phyloP scores from a whole-genome alignment of 2,113 vertebrate species.

The Pterocles orientalis region DNA sequence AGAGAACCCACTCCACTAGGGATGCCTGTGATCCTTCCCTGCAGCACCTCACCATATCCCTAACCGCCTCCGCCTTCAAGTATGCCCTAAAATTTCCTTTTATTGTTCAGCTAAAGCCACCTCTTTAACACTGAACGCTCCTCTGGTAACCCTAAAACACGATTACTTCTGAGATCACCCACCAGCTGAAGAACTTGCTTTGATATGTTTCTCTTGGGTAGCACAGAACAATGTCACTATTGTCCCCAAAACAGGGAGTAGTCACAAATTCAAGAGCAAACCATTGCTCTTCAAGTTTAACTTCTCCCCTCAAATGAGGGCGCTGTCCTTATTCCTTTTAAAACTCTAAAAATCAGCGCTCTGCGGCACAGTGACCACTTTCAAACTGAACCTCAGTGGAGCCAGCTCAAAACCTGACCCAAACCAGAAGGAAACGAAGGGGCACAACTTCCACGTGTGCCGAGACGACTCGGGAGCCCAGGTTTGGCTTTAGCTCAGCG shows the following conservation, averaged over 20 bases:
- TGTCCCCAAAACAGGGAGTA: not conserved
- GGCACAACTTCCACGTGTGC: not conserved
- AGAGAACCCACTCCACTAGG: not conserved
- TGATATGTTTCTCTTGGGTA: not conserved
- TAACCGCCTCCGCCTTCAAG: not conserved
- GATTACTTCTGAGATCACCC: not conserved
- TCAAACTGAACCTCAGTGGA: fast-evolving
- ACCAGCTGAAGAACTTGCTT: not conserved
- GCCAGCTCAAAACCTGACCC: not conserved
- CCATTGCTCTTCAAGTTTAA: not conserved
- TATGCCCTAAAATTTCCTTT: not conserved
- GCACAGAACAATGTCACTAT: not conserved
- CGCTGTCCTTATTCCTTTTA: not conserved
- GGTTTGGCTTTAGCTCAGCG: not conserved
- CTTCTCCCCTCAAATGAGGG: not conserved
- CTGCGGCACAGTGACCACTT: not conserved
- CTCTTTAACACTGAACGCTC: not conserved
- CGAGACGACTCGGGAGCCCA: not conserved
- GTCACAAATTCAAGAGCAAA: not conserved
- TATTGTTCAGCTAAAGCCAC: not conserved
- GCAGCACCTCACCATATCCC: not conserved
- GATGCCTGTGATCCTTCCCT: not conserved
- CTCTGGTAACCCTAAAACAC: not conserved
- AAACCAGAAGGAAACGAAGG: not conserved
- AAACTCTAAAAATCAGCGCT: fast-evolving